Conservation (phyloP, 2,113 vertebrate species). For the Scomber scombrus region DNA sequence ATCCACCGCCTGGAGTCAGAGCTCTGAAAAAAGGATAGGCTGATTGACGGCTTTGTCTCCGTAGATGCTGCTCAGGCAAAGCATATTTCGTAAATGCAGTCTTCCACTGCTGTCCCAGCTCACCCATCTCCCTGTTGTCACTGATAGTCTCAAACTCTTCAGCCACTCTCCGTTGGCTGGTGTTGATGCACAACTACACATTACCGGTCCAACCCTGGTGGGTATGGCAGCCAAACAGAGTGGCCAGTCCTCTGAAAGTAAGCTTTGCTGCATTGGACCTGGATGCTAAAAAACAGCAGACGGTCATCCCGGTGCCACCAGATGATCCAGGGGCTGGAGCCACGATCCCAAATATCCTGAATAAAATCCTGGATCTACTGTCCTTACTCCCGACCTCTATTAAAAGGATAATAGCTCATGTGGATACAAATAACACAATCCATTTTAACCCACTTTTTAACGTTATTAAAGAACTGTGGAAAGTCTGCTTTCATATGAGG, state of each 20-base stretch:
- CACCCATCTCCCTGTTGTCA: not conserved
- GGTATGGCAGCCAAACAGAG: not conserved
- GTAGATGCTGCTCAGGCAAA: too few species aligned
- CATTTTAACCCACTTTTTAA: not conserved
- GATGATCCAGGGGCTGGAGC: not conserved
- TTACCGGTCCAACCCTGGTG: not conserved
- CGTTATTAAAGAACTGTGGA: slow-evolving; percentile 1
- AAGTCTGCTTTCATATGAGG: not conserved
- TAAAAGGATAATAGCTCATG: not conserved
- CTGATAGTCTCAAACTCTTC: not conserved
- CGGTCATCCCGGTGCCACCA: not conserved
- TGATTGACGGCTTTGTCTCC: not conserved
- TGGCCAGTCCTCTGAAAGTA: not conserved
- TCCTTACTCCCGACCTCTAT: not conserved
- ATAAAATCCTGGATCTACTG: not conserved
- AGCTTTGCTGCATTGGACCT: slow-evolving; percentile 3
- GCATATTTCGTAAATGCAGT: too few species aligned
- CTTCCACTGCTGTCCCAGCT: not conserved
- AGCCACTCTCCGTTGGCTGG: not conserved
- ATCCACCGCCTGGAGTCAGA: not conserved
- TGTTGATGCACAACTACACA: not conserved
- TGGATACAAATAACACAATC: too few species aligned
- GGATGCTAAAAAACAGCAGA: not conserved
- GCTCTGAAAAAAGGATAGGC: not conserved
- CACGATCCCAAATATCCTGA: not conserved